A percentile compares a stretch with the other conserved stretches of the same genome.
These are phyloP conservation scores for Larimichthys crocea DNA, from an alignment of 2,113 vertebrate genomes.

Conservation along the genomic window DNA sequence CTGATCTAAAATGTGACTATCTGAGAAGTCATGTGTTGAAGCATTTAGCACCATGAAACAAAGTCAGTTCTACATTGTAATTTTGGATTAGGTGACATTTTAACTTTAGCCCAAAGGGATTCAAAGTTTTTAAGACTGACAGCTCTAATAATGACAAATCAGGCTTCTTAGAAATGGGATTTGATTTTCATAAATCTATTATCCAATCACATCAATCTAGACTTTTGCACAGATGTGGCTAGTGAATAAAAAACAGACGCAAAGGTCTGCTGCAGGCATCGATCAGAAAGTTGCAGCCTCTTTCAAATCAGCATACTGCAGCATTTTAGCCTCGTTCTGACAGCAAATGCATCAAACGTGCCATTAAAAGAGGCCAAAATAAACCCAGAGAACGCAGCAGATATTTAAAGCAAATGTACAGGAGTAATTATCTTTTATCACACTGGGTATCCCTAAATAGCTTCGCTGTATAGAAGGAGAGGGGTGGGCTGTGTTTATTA, in stretches of 20 bases:
- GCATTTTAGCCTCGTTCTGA: slow-evolving; percentile 12
- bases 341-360: slow-evolving; percentile 22
- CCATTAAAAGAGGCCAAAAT: slow-evolving; percentile 9
- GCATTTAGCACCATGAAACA: neutral
- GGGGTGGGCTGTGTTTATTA: slow-evolving; percentile 53
- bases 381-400: slow-evolving; percentile 21
- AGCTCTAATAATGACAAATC: neutral
- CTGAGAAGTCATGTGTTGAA: neutral
- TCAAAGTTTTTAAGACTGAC: neutral
- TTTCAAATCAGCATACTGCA: neutral
- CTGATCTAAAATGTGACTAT: neutral
- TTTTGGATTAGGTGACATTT: neutral
- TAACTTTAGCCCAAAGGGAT: neutral
- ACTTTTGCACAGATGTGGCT: neutral
- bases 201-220: neutral
- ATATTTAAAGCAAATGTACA: slow-evolving; percentile 40
- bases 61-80: neutral
- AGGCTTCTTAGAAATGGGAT: too few species aligned
- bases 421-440: slow-evolving; percentile 67
- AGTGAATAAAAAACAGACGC: neutral
- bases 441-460: slow-evolving; percentile 41
- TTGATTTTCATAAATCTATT: too few species aligned
- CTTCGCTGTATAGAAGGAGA: slow-evolving; percentile 5
- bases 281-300: neutral
- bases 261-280: neutral